A percentile compares a stretch with the other conserved stretches of the same genome.
Evolutionary conservation across 2,888 invertebrate genomes (phyloP).

Genomic region (Xestia rhomboidea): DNA sequence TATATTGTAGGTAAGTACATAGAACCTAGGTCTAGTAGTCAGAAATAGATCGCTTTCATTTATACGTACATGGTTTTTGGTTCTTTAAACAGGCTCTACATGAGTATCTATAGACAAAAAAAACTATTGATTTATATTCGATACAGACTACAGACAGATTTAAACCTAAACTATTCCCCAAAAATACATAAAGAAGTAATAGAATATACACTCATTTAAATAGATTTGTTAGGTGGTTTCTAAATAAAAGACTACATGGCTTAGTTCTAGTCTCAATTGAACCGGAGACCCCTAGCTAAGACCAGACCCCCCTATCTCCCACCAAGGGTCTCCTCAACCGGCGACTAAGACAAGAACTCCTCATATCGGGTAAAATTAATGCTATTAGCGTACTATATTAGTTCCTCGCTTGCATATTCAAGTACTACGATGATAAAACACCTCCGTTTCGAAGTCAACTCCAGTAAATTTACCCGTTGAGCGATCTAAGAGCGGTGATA

Average conservation of each 20-base stretch:
- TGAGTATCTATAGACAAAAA: neutral
- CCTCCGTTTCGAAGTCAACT: slow-evolving; percentile 71
- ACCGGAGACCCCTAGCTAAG: neutral
- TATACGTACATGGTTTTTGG: neutral
- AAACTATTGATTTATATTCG: neutral
- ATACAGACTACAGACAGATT: neutral
- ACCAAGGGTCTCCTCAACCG: neutral
- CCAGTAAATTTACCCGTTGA: slow-evolving; percentile 74
- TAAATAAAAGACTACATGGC: neutral
- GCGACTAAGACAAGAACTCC: slow-evolving; percentile 41
- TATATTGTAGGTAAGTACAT: neutral
- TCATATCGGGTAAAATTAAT: slow-evolving; percentile 48
- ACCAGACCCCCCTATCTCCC: neutral
- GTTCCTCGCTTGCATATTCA: slow-evolving; percentile 51
- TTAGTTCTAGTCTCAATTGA: neutral
- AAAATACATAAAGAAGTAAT: neutral
- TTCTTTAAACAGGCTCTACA: neutral
- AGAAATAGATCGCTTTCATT: neutral
- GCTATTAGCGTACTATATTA: slow-evolving; percentile 52
- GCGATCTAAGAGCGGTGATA: slow-evolving; percentile 76
- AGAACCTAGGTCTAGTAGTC: neutral
- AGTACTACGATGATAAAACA: slow-evolving; percentile 66
- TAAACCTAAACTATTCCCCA: neutral
- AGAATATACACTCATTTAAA: neutral
- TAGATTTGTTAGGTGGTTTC: neutral